These are phyloP conservation scores for Mus spicilegus DNA, from an alignment of 2,113 vertebrate species.

Conservation along the genomic window DNA sequence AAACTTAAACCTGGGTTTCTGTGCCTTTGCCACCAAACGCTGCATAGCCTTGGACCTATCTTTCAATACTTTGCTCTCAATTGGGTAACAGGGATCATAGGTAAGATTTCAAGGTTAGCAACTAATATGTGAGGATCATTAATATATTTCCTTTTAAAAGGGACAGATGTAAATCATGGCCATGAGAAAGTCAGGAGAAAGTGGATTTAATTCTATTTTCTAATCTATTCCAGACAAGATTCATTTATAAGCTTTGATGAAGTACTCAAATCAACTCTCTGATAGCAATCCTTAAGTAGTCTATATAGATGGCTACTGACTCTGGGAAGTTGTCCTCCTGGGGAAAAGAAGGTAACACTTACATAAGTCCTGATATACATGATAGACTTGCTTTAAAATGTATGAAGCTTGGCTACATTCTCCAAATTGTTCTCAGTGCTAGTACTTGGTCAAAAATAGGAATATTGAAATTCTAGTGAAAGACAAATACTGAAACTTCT, in stretches of 20 bases:
- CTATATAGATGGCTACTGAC: background rate
- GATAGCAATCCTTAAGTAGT: background rate
- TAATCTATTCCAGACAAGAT: background rate
- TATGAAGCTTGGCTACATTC: background rate
- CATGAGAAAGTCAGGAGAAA: background rate
- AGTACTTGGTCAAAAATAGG: background rate
- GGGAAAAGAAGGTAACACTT: background rate
- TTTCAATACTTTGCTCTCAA: background rate
- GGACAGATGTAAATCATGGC: background rate
- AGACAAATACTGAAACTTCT: background rate
- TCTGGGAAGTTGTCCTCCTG: background rate
- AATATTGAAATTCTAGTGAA: background rate
- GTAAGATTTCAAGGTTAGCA: rapidly evolving
- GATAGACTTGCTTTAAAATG: background rate
- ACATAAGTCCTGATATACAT: background rate
- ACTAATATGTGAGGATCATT: background rate
- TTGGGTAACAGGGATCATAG: background rate
- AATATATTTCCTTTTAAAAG: background rate
- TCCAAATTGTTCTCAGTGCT: background rate
- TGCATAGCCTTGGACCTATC: too few species aligned
- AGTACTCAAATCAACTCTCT: background rate
- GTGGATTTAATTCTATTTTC: background rate
- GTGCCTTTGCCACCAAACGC: background rate
- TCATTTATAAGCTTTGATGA: background rate
- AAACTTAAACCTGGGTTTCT: background rate